A percentile compares a stretch with the other conserved stretches of the same genome.
Conservation (phyloP, 2,113 vertebrate species). For the Poeciliopsis occidentalis region DNA sequence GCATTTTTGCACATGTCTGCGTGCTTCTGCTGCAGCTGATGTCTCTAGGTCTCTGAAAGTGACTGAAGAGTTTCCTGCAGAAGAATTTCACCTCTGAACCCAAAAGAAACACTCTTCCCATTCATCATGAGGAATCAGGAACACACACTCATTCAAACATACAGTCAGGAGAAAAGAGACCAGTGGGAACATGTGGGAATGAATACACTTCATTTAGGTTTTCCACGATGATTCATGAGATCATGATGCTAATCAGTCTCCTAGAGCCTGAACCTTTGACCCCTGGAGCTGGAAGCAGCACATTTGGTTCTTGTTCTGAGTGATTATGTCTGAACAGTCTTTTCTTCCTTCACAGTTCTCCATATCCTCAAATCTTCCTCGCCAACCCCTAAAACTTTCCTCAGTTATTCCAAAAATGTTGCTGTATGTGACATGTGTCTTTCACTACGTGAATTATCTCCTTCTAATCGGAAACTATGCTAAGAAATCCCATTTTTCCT, state of each 20-base stretch:
- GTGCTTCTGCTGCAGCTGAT: constrained; percentile 6
- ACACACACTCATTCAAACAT: constrained; percentile 14
- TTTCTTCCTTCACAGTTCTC: constrained; percentile 33
- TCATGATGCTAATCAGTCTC: constrained; percentile 32
- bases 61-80: constrained; percentile 46
- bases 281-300: constrained; percentile 36
- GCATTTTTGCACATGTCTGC: neutral
- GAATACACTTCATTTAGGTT: constrained; percentile 13
- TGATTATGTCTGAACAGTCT: constrained; percentile 27
- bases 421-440: neutral
- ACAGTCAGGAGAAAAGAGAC: constrained; percentile 28
- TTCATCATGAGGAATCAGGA: constrained; percentile 41
- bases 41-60: constrained; percentile 24
- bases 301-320: constrained; percentile 30
- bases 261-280: constrained; percentile 47
- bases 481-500: too few species aligned
- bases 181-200: constrained; percentile 36
- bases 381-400: constrained; percentile 27
- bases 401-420: neutral
- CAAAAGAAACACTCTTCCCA: constrained; percentile 33
- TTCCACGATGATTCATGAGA: constrained; percentile 60
- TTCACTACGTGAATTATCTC: neutral
- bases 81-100: constrained; percentile 63
- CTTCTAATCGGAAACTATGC: neutral
- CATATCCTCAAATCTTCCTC: constrained; percentile 35